These are phyloP conservation scores for Moxostoma hubbsi DNA, from an alignment of 2,797 vertebrate species.

Conservation along the genomic window DNA sequence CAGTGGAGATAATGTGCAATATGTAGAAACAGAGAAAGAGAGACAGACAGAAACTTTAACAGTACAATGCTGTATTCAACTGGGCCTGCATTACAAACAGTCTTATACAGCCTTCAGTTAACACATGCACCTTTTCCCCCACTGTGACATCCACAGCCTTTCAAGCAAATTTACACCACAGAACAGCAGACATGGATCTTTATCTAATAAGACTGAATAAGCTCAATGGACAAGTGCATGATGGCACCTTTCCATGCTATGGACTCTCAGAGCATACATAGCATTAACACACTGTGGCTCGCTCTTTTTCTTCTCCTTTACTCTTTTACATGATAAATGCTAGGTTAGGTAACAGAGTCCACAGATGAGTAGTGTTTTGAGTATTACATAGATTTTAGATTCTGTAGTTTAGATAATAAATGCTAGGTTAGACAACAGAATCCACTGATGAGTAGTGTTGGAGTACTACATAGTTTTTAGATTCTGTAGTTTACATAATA, in stretches of 20 bases:
- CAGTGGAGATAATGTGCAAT: too few species aligned
- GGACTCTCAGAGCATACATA: slow-evolving; percentile 24
- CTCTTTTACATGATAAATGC: too few species aligned
- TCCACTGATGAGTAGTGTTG: too few species aligned
- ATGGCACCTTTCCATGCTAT: slow-evolving; percentile 64
- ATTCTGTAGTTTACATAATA: not conserved
- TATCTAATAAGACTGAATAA: slow-evolving; percentile 74
- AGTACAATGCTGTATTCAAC: too few species aligned
- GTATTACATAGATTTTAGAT: too few species aligned
- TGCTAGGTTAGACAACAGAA: too few species aligned
- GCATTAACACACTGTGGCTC: not conserved
- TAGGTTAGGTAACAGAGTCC: too few species aligned
- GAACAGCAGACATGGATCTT: slow-evolving; percentile 67
- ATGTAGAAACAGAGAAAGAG: too few species aligned
- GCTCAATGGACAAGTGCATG: slow-evolving; percentile 63
- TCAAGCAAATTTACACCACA: slow-evolving; percentile 64
- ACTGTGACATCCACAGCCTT: slow-evolving; percentile 49
- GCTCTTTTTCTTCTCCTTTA: not conserved
- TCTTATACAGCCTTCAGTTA: not conserved
- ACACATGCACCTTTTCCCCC: not conserved
- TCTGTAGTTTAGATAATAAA: too few species aligned
- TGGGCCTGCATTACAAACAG: not conserved
- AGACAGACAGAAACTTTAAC: too few species aligned
- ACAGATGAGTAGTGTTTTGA: too few species aligned
- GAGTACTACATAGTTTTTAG: not conserved